Conservation (phyloP, 2,797 vertebrate species). For the Clamator glandarius region DNA sequence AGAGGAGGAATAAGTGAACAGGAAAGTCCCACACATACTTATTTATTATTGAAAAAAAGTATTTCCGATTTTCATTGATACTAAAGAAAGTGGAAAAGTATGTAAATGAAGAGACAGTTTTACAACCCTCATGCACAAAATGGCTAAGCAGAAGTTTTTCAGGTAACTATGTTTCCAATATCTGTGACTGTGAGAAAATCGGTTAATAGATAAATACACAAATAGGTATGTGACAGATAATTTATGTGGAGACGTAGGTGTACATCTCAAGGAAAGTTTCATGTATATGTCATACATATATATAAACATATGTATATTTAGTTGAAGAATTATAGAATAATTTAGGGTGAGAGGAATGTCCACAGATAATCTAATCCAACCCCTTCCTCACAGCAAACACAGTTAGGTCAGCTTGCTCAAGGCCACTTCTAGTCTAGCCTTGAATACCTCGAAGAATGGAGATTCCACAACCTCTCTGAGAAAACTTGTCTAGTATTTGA, state of each 20-base stretch:
- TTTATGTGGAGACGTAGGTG: neutral
- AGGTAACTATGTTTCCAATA: neutral
- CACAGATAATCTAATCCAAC: neutral
- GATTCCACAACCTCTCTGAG: neutral
- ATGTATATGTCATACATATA: neutral
- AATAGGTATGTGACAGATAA: neutral
- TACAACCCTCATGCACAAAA: neutral
- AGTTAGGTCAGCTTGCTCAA: neutral
- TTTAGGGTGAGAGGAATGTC: neutral
- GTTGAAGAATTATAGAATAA: neutral
- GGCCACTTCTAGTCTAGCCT: neutral
- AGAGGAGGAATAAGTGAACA: neutral
- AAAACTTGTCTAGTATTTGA: neutral
- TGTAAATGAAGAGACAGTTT: neutral
- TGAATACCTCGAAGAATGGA: neutral
- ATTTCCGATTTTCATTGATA: neutral
- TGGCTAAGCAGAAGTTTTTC: neutral
- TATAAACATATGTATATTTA: neutral
- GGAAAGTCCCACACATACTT: neutral
- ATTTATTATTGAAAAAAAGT: neutral
- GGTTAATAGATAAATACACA: neutral
- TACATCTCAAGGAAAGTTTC: neutral
- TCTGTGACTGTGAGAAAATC: neutral
- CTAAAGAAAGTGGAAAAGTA: neutral
- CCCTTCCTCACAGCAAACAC: accelerated